phyloP scores from a whole-genome alignment of 2,888 invertebrate species.

The Pedicia rivosa region DNA sequence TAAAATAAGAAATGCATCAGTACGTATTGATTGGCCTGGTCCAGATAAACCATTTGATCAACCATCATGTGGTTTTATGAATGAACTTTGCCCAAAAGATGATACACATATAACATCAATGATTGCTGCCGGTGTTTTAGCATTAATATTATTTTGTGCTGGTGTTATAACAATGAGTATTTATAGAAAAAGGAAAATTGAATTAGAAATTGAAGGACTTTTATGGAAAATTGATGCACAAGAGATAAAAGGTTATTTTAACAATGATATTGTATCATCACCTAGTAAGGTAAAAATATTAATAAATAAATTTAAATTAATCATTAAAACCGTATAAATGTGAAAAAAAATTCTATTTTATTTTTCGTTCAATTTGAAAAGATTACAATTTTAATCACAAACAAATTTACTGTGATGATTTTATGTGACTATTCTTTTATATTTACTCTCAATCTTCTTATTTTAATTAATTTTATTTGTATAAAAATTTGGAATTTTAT shows the following conservation, averaged over 20 bases:
- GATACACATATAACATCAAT: conserved; percentile 65
- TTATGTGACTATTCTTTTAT: too few relatives aligned
- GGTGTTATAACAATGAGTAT: conserved; percentile 76
- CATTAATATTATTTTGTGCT: conserved; percentile 65
- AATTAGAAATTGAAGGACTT: conserved; percentile 93
- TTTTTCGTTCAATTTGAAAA: too few relatives aligned
- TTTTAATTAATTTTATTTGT: too few relatives aligned
- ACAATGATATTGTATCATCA: conserved; percentile 65
- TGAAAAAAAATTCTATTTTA: neutral
- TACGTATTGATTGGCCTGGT: conserved; percentile 69
- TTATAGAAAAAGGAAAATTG: conserved; percentile 95
- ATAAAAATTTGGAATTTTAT: too few relatives aligned
- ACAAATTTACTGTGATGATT: too few relatives aligned
- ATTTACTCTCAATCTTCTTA: too few relatives aligned
- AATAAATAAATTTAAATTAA: neutral
- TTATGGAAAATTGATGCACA: conserved; percentile 87
- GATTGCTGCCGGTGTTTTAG: conserved; percentile 67
- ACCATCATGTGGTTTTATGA: conserved; percentile 86
- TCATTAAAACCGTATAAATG: neutral
- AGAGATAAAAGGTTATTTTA: conserved; percentile 63
- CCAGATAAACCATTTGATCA: conserved; percentile 75
- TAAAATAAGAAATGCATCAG: conserved; percentile 44
- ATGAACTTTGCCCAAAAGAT: conserved; percentile 71
- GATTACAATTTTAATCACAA: too few relatives aligned
- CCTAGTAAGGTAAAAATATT: conserved; percentile 57